Evolutionary conservation across 2,888 invertebrate species (phyloP).

Genomic region (Orthosia cruda): DNA sequence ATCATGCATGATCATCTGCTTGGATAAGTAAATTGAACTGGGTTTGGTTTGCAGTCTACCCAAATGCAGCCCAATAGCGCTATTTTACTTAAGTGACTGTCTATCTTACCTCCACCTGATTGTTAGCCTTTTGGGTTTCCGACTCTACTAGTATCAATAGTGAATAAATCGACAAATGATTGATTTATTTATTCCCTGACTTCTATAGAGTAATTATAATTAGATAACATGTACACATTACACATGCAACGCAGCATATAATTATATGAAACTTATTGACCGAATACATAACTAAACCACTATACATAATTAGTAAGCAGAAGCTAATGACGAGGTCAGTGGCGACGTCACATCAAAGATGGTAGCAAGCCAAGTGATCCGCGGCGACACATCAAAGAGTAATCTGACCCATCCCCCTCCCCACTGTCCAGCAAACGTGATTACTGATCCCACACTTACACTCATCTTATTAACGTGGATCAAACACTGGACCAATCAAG

Average conservation of each 20-base stretch:
- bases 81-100: no score
- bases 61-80: no score
- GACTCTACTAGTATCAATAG: no score
- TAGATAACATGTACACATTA: background rate
- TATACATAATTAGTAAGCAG: constrained; percentile 23
- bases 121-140: no score
- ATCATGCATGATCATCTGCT: no score
- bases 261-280: background rate
- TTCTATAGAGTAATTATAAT: background rate
- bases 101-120: no score
- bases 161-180: no score
- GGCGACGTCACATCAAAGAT: constrained; percentile 29
- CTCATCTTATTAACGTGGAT: constrained; percentile 60
- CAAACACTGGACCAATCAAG: constrained; percentile 48
- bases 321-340: constrained; percentile 24
- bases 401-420: constrained; percentile 2
- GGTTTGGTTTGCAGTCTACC: no score
- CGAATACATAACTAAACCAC: background rate
- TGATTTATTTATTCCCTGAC: background rate
- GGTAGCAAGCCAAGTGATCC: constrained; percentile 21
- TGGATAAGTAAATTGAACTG: no score
- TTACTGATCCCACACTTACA: constrained; percentile 45
- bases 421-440: constrained; percentile 30
- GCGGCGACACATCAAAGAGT: constrained; percentile 51
- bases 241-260: background rate